Evolutionary conservation across 2,113 vertebrate genomes (phyloP), one percentile per base, ranked within the genome.

Genomic region (Brienomyrus brachyistius): DNA sequence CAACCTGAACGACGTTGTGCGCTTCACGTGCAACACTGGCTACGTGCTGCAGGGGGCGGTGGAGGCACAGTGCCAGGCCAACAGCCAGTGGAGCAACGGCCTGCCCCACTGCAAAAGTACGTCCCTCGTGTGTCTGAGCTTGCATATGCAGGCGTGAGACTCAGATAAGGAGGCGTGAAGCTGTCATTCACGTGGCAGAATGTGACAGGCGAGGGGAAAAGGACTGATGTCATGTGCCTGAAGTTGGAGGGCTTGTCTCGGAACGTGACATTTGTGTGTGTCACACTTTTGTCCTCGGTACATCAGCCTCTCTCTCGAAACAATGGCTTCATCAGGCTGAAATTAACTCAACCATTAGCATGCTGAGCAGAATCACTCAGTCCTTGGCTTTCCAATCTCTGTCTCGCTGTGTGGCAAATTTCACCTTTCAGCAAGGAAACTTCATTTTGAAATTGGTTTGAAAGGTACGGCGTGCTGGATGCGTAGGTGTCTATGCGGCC

Each of bases 71-170:
- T 99, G 98, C 95, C 94, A 98, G 92, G 93, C 96, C 92, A 99
- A 96, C 0, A 98, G 98, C 0, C 98, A 99, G 93, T 99, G 98
- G 98, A 99, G 97, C 91, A 96, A 97, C 89, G 0, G 92, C 51
- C 94, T 99, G 86, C 98, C 98, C n/a, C 93, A 92, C 92, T 99
- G 98, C 95, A 97, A 95, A 94, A 97, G 98, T 99, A 92, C 97
- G 97, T 96, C 19, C 17, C 43, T 5, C 15, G 87, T 94, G 27
- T 59, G 47, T 27, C 17, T 52, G 35, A 89, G 51, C 85, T 10
- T 74, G 87, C 87, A 83, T 47, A 51, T 54, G 70, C 85, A 62
- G 90, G 83, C 86, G 91, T 86, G 90, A 89, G 35, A 11, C 23
- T 27, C 9, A 70, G n/a, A 70, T 31, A 70, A 11, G 62, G 62